Evolutionary conservation across 92 coral and sea anemone species (phyloP).

Genomic region (Parazoanthus atlanticus): DNA sequence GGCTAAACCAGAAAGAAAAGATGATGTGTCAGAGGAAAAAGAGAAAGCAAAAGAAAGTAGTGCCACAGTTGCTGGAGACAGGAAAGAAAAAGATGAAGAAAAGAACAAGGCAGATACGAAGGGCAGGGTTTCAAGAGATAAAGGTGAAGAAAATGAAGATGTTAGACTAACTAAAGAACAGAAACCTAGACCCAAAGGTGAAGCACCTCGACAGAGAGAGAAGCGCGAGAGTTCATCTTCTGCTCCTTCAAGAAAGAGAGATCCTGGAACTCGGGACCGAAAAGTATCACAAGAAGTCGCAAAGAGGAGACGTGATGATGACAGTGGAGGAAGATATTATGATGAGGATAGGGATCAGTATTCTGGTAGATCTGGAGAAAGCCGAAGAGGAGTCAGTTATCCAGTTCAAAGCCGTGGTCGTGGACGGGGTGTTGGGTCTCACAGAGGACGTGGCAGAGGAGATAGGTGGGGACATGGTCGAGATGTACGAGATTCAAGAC

Average conservation of each 20-base stretch:
- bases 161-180: constrained; percentile 21
- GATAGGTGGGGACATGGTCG: constrained; percentile 48
- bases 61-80: neutral
- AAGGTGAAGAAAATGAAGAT: constrained; percentile 38
- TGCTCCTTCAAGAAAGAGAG: constrained; percentile 35
- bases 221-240: constrained; percentile 33
- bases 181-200: constrained; percentile 28
- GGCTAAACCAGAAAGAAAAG: constrained; percentile 36
- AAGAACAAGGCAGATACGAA: neutral
- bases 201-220: constrained; percentile 10
- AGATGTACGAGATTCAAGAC: constrained; percentile 45
- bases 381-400: constrained; percentile 65
- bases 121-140: constrained; percentile 26
- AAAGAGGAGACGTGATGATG: constrained; percentile 57
- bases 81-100: constrained; percentile 14
- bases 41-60: constrained; percentile 24
- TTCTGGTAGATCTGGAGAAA: constrained; percentile 43
- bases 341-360: constrained; percentile 46
- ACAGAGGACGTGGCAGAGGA: constrained; percentile 64
- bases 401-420: constrained; percentile 82
- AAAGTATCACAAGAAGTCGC: constrained; percentile 35
- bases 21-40: constrained; percentile 16
- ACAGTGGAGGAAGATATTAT: constrained; percentile 51
- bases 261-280: constrained; percentile 34
- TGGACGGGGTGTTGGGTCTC: constrained; percentile 62